Conservation (phyloP, 2,797 vertebrate species). For the Craterocephalus amniculus region DNA sequence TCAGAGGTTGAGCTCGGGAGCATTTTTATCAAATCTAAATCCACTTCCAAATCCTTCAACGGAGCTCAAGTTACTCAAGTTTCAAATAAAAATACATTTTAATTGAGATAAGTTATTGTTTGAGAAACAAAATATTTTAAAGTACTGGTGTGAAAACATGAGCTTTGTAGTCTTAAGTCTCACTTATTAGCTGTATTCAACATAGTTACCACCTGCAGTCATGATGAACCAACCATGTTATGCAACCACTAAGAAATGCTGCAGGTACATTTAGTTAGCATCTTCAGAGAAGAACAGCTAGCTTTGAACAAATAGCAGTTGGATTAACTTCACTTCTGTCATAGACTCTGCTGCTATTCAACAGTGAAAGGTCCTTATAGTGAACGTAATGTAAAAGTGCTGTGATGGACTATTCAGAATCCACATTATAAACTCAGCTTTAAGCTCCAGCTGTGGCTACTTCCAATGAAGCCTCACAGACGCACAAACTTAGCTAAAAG, state of each 20-base stretch:
- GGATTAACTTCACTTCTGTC: no score
- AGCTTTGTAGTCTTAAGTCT: no score
- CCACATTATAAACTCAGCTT: no score
- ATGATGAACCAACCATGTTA: background rate
- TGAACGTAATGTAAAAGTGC: no score
- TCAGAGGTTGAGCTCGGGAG: background rate
- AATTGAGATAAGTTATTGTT: background rate
- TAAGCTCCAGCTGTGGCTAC: no score
- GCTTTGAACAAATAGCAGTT: background rate
- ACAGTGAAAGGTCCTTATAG: background rate
- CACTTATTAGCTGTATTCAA: no score
- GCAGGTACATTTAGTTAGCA: background rate
- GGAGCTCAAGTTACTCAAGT: background rate
- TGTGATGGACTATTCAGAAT: no score
- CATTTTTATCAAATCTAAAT: conserved; percentile 4
- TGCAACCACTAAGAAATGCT: background rate
- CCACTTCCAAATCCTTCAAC: background rate
- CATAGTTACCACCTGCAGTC: no score
- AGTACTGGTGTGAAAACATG: no score
- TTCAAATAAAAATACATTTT: background rate
- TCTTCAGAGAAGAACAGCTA: background rate
- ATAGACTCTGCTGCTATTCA: background rate
- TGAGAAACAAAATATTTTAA: background rate
- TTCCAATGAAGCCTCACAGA: no score
- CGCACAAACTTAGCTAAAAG: no score